These are phyloP conservation scores for Arbacia lixula DNA, from an alignment of 53 echinoderm and acorn worm genomes.

Conservation along the genomic window DNA sequence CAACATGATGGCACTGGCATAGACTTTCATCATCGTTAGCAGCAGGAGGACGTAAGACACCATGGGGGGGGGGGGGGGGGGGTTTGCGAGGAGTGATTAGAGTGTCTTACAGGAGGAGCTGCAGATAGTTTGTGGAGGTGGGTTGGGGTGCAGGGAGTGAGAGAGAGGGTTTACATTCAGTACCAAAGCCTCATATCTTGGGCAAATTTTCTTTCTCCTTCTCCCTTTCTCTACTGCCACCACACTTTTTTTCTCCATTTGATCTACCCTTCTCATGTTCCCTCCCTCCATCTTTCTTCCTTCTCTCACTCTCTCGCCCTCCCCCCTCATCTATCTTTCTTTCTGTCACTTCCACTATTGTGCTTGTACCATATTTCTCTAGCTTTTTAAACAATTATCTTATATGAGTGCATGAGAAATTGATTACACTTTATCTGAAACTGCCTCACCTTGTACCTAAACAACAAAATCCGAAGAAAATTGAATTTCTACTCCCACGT, in stretches of 20 bases:
- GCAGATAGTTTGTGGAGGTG: not conserved
- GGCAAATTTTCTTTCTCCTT: not conserved
- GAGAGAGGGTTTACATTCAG: not conserved
- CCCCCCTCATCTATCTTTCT: not conserved
- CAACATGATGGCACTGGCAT: slow-evolving; percentile 18
- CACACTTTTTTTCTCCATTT: not conserved
- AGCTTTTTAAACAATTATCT: too few relatives aligned
- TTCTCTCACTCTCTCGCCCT: not conserved
- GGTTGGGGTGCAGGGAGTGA: not conserved
- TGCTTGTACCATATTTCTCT: too few relatives aligned
- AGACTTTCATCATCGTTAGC: not conserved
- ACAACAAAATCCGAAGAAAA: too few relatives aligned
- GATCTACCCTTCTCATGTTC: not conserved
- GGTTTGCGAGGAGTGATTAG: not conserved
- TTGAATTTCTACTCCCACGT: too few relatives aligned
- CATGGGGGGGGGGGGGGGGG: not conserved
- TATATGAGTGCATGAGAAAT: too few relatives aligned
- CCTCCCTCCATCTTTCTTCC: not conserved
- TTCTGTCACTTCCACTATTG: not conserved
- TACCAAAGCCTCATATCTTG: not conserved
- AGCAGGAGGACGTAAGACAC: not conserved
- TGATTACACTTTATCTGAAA: too few relatives aligned
- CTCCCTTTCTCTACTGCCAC: not conserved
- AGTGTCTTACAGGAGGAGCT: not conserved
- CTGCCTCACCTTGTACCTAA: too few relatives aligned